These are phyloP conservation scores for Heliopora coerulea DNA, from an alignment of 92 coral and sea anemone genomes.

Conservation along the genomic window DNA sequence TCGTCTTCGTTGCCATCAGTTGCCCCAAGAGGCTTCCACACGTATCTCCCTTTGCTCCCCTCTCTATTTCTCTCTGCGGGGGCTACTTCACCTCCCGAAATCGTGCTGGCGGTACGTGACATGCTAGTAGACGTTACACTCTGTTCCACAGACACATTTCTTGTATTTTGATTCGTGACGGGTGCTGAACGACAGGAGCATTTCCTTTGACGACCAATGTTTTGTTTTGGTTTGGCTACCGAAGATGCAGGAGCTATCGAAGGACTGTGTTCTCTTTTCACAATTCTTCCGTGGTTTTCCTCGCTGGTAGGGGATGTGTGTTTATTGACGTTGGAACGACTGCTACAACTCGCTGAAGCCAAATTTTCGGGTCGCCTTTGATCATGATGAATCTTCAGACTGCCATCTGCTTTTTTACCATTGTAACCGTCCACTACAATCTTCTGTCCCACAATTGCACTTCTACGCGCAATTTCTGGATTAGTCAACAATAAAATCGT, in stretches of 20 bases:
- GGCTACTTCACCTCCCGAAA: not conserved
- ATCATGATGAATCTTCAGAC: too few species aligned
- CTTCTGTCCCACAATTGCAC: slow-evolving; percentile 86
- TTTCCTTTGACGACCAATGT: not conserved
- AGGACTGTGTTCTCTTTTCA: not conserved
- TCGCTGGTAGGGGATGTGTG: not conserved
- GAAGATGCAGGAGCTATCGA: not conserved
- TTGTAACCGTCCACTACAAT: slow-evolving; percentile 80
- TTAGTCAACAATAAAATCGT: slow-evolving; percentile 75
- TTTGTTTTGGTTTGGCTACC: not conserved
- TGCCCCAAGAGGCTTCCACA: not conserved
- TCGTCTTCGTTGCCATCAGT: not conserved
- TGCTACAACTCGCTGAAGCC: not conserved
- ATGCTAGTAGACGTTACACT: not conserved
- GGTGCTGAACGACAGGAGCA: not conserved
- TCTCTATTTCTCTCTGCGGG: not conserved
- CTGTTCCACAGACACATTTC: not conserved
- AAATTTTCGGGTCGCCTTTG: not conserved
- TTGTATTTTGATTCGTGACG: not conserved
- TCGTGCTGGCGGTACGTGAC: not conserved
- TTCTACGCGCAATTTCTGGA: slow-evolving; percentile 60
- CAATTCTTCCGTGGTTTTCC: not conserved
- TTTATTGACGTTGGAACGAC: not conserved
- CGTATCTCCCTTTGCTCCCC: not conserved
- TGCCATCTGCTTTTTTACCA: not conserved